phyloP scores from a whole-genome alignment of 2,888 invertebrate species.

The Agrenia bidenticulata region DNA sequence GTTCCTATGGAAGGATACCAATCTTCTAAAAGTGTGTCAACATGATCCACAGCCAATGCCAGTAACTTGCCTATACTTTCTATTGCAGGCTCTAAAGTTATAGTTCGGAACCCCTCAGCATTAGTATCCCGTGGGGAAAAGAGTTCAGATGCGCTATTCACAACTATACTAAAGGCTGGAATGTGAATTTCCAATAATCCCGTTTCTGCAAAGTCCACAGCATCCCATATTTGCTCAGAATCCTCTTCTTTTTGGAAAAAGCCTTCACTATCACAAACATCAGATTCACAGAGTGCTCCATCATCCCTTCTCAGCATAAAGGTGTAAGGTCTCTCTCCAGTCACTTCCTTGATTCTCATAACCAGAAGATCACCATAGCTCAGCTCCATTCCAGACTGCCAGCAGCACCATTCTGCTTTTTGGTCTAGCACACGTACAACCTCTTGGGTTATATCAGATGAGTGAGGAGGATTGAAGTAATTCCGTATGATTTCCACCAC shows the following conservation, averaged over 20 bases:
- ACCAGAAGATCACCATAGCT: conserved; percentile 78
- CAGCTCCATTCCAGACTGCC: conserved; percentile 89
- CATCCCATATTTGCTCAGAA: conserved; percentile 78
- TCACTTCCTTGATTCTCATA: conserved; percentile 78
- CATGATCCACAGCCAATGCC: conserved; percentile 88
- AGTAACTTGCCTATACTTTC: conserved; percentile 79
- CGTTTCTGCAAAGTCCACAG: conserved; percentile 72
- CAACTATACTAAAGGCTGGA: conserved; percentile 38
- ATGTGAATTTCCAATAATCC: conserved; percentile 84
- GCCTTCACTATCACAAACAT: conserved; percentile 32
- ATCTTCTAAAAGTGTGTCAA: conserved; percentile 93
- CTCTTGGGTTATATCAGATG: conserved; percentile 48
- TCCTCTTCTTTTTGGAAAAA: conserved; percentile 55
- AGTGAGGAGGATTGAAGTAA: conserved; percentile 67
- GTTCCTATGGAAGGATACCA: conserved; percentile 95
- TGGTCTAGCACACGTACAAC: conserved; percentile 66
- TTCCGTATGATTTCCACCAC: conserved; percentile 75
- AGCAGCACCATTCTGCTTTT: conserved; percentile 85
- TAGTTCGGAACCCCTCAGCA: conserved; percentile 46
- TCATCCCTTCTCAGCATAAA: conserved; percentile 53
- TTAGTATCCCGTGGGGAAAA: not conserved
- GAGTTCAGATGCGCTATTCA: not conserved
- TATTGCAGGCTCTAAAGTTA: conserved; percentile 75
- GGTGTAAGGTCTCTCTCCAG: conserved; percentile 51
- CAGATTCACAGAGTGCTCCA: conserved; percentile 50